Evolutionary conservation across 2,888 invertebrate genomes (phyloP).

Genomic region (Lissocephala sabroskyi): DNA sequence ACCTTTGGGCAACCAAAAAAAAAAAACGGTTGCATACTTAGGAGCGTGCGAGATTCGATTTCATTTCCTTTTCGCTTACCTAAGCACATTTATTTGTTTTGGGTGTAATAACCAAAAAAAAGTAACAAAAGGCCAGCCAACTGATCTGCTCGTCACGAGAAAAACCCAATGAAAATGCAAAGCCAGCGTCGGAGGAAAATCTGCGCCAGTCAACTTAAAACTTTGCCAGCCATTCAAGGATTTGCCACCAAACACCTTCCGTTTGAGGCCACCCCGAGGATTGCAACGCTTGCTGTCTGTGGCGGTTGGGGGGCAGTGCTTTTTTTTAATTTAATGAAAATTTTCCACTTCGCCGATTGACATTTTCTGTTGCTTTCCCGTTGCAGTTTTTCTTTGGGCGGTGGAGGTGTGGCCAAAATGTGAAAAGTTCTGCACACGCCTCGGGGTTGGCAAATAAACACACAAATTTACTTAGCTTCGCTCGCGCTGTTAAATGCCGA

Average conservation of each 20-base stretch:
- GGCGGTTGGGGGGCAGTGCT: slow-evolving; percentile 29
- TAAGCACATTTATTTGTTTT: slow-evolving; percentile 61
- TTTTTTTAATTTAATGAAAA: slow-evolving; percentile 71
- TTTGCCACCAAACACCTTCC: slow-evolving; percentile 26
- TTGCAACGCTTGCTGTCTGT: slow-evolving; percentile 20
- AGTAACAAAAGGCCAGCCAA: slow-evolving; percentile 10
- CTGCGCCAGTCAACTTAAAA: slow-evolving; percentile 53
- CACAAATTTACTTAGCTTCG: slow-evolving; percentile 56
- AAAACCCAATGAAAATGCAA: slow-evolving; percentile 11
- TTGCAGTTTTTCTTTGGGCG: slow-evolving; percentile 24
- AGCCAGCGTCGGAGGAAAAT: no score
- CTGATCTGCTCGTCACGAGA: background rate
- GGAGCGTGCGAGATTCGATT: no score
- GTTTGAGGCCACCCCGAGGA: no score
- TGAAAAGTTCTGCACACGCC: slow-evolving; percentile 43
- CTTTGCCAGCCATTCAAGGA: slow-evolving; percentile 61
- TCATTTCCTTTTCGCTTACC: slow-evolving; percentile 56
- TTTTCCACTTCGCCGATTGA: slow-evolving; percentile 71
- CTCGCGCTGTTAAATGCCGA: slow-evolving; percentile 33
- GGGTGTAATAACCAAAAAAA: slow-evolving; percentile 35
- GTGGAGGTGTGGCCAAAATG: slow-evolving; percentile 40
- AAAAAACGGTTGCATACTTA: slow-evolving; percentile 49
- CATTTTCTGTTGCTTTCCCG: slow-evolving; percentile 55
- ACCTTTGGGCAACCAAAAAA: no score
- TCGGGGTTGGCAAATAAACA: slow-evolving; percentile 56